Percentiles rank a stretch among this genome's conserved stretches.
These are phyloP conservation scores for Asobara japonica DNA, from an alignment of 1,140 invertebrate species.

Conservation along the genomic window DNA sequence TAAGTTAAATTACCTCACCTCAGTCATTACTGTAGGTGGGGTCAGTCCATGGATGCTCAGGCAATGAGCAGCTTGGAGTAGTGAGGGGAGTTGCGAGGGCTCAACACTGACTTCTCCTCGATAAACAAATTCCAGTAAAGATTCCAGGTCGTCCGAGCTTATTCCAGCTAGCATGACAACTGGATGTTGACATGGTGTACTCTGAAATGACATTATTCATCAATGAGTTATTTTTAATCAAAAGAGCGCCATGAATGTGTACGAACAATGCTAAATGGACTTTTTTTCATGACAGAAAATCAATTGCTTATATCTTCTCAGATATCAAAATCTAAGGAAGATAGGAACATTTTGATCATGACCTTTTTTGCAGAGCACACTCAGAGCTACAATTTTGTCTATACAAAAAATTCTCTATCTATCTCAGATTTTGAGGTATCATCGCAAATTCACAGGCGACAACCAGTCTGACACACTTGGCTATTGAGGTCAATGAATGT, in stretches of 20 bases:
- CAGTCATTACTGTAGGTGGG: conserved; percentile 65
- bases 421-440: no score
- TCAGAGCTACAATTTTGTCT: no score
- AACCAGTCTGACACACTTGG: not conserved
- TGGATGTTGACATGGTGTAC: conserved; percentile 73
- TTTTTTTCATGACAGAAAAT: no score
- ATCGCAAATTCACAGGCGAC: no score
- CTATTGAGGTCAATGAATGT: no score
- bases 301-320: no score
- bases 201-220: conserved; percentile 58
- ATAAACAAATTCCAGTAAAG: conserved; percentile 73
- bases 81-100: conserved; percentile 70
- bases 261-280: no score
- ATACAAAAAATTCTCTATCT: no score
- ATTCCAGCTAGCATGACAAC: conserved; percentile 75
- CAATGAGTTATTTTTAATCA: conserved; percentile 13
- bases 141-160: conserved; percentile 71
- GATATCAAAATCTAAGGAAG: no score
- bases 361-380: no score
- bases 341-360: no score
- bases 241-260: no score
- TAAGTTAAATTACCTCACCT: conserved; percentile 52
- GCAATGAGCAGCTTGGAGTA: conserved; percentile 73
- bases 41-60: conserved; percentile 72
- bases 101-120: conserved; percentile 73